These are phyloP conservation scores for Conopomorpha cramerella DNA, from an alignment of 1,140 invertebrate species.

Conservation along the genomic window DNA sequence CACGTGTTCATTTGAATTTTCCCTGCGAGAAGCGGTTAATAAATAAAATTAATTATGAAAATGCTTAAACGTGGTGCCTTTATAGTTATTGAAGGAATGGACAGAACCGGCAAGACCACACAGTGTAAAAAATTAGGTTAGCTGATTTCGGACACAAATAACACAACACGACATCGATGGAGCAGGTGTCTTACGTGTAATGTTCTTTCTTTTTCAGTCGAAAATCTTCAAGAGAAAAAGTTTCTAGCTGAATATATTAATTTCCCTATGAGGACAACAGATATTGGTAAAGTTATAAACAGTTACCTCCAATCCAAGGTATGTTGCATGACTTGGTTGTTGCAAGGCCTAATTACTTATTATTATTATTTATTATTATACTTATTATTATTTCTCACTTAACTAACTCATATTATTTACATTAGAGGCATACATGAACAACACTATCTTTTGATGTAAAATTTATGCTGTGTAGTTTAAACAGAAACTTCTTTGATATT, in stretches of 20 bases:
- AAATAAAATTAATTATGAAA: slow-evolving; percentile 11
- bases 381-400: neutral
- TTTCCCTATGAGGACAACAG: slow-evolving; percentile 75
- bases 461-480: no score
- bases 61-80: slow-evolving; percentile 69
- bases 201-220: slow-evolving; percentile 27
- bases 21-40: no score
- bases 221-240: slow-evolving; percentile 40
- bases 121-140: slow-evolving; percentile 76
- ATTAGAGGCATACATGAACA: no score
- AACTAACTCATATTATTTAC: neutral
- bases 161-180: neutral
- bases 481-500: no score
- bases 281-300: slow-evolving; percentile 83
- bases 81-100: slow-evolving; percentile 90
- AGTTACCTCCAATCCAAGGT: slow-evolving; percentile 74
- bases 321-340: no score
- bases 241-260: slow-evolving; percentile 54
- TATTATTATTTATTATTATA: slow-evolving; percentile 2
- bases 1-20: no score
- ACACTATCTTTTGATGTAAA: no score
- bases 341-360: no score
- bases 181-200: no score
- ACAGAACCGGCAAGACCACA: slow-evolving; percentile 91
- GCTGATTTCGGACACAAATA: slow-evolving; percentile 1